Evolutionary conservation across 2,888 invertebrate genomes (phyloP), one percentile per base, ranked within the genome.

Genomic region (Brachycybe producta): DNA sequence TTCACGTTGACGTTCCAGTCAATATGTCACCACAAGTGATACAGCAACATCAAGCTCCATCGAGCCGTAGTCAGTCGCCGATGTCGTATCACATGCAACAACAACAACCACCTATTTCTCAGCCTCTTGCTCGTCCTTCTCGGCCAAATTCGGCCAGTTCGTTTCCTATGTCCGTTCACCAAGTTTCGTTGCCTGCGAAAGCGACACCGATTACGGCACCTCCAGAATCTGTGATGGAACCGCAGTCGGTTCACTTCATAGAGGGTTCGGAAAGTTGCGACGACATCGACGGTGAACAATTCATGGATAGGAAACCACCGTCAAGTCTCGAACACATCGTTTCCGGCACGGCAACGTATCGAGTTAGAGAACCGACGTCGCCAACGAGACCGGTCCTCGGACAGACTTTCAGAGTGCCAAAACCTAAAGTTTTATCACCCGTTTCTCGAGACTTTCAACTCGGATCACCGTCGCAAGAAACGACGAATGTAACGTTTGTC

Each of bases 191-290:
- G 69, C 55, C 65, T 52, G 58, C 67, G 53, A 57, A 70, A 40
- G 77, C 76, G 55, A 73, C 76, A 8, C 75, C 79, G 1, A 72
- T 78, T 41, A 77, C 79, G 38, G 75, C 77, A 13, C 80, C 79
- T 26, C 76, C 80, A 49, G 77, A 77, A 21, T 86, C 85, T 64
- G 86, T 86, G 63, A 88, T 90, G 87, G 87, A 86, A 61, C 88
- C 90, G 0, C 90, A 90, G 66, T 87, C 84, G 70, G 88, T 90
- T 61, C 88, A 87, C 49, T 90, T 90, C 64, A 87, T 88, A 58
- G 87, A 86, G 36, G 49, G 51, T 27, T 27, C 44, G 41, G 19
- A 47, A 45, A 17, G 52, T 38, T 8, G 47, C 23, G 17, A 17
- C 17, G 30, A 30, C 30, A 5, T 4, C 30, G 5, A 5, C 62